A percentile compares a stretch with the other conserved stretches of the same genome.
Conservation (phyloP, 2,888 invertebrate genomes). For the Chrysolina haemoptera region DNA sequence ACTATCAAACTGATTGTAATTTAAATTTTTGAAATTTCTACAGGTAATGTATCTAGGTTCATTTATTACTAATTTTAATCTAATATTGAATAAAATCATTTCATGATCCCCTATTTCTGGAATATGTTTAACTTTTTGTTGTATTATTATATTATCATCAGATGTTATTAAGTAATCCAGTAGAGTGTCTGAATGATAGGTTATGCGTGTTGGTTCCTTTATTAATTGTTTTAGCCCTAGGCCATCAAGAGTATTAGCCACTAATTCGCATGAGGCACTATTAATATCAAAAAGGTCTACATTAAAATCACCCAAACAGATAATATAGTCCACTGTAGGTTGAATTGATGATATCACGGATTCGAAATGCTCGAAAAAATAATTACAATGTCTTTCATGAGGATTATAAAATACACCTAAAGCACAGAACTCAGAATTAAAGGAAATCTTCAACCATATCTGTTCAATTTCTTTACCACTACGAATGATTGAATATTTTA, state of each 20-base stretch:
- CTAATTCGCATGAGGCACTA: too few species aligned
- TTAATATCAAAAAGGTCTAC: too few species aligned
- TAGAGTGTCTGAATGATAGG: slow-evolving; percentile 13
- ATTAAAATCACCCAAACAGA: too few species aligned
- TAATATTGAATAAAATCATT: not conserved
- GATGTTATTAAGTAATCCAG: not conserved
- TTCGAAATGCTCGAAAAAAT: slow-evolving; percentile 20
- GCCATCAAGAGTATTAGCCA: slow-evolving; percentile 13
- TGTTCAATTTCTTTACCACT: slow-evolving; percentile 21
- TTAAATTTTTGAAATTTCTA: not conserved
- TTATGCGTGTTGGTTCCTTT: slow-evolving; percentile 23
- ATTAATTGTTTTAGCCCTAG: slow-evolving; percentile 23
- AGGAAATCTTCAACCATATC: slow-evolving; percentile 4
- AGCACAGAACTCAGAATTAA: slow-evolving; percentile 2
- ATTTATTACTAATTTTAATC: not conserved
- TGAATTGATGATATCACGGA: slow-evolving; percentile 10
- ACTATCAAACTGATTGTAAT: not conserved
- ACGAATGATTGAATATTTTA: slow-evolving; percentile 28
- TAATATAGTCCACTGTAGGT: slow-evolving; percentile 3
- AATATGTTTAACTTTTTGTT: not conserved
- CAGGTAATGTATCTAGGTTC: not conserved
- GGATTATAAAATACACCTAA: slow-evolving; percentile 14
- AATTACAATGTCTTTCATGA: slow-evolving; percentile 15
- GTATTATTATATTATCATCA: not conserved
- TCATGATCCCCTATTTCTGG: not conserved